A percentile compares a stretch with the other conserved stretches of the same genome.
Conservation (phyloP, 2,797 vertebrate genomes). For the Geotrypetes seraphini region DNA sequence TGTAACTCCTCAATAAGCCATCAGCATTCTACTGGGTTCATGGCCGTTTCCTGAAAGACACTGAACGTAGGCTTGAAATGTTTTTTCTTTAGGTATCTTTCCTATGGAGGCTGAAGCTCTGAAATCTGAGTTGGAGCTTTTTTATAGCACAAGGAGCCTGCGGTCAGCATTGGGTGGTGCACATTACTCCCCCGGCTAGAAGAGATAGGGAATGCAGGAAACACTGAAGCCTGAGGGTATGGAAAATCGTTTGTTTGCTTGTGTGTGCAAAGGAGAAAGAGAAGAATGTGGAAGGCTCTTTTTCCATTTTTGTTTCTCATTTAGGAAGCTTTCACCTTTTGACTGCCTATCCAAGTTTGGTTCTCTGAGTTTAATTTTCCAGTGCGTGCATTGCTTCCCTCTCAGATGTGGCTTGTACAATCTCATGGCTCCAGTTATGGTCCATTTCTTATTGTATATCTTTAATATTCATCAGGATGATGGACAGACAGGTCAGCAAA, state of each 20-base stretch:
- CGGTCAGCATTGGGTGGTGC: slow-evolving; percentile 5
- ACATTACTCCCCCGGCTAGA: neutral
- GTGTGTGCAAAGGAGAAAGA: slow-evolving; percentile 12
- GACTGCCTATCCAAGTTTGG: neutral
- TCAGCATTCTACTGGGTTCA: no score
- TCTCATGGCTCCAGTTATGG: no score
- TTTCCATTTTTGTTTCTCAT: slow-evolving; percentile 11
- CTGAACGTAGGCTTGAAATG: no score
- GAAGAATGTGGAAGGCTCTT: slow-evolving; percentile 13
- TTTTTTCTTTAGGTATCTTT: no score
- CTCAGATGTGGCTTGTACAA: no score
- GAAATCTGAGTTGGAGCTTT: neutral
- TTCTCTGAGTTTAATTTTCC: neutral
- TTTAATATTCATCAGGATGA: no score
- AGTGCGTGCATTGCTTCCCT: neutral
- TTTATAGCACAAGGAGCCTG: neutral
- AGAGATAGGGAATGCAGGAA: neutral
- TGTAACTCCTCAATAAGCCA: no score
- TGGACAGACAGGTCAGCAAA: no score
- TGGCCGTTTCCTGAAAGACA: no score
- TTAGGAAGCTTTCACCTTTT: slow-evolving; percentile 6
- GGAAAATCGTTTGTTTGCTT: slow-evolving; percentile 1
- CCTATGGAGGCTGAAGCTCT: neutral
- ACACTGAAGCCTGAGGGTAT: neutral
- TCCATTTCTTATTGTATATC: no score